Base-by-base conservation (phyloP, 2,797 vertebrate species). In the Crocidura indochinensis region DNA sequence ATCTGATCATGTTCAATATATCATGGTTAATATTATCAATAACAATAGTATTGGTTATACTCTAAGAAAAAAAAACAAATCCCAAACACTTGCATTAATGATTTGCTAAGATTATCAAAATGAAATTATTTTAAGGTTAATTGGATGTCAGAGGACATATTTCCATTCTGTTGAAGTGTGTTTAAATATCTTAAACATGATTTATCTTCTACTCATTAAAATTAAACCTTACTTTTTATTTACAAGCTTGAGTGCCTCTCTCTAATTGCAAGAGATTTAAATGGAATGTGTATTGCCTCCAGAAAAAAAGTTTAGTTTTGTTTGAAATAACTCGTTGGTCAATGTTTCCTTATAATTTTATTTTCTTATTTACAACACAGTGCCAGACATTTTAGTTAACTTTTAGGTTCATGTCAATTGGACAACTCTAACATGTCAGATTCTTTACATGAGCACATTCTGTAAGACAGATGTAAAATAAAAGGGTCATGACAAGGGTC, bases 211-310 rank as follows among this genome's bases (percentile, higher is more conserved):
- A 26, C 44, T 81, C 65, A 75, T 73, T 74, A 86, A 85, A 84
- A 87, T 5, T 19, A 67, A 91, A 69, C 4, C 17, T 62, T 67
- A 76, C 60, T 60, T 87, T 75, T 72, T 1, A n/a, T 67, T 79
- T 91, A 47, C 2, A 67, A 26, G 56, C 20, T 29, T 3, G 76
- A 87, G 20, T 44, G 29, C 26, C 7, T 92, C 74, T 94, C 10
- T 95, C 92, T 93, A 92, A 92, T 73, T 91, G 38, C 38, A 92
- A 74, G 65, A 81, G 19, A 71, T 88, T 67, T 46, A 77, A 87
- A 89, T 4, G 5, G 44, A 91, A 73, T 4, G 1, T 56, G n/a
- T 67, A 47, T 19, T 85, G 24, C 56, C 78, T 91, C 76, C 67
- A n/a, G 31, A 88, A 78, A 75, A 56, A 26, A 69, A 71, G 65